These are phyloP conservation scores for Mya arenaria DNA, from an alignment of 1,140 invertebrate species.

Conservation along the genomic window DNA sequence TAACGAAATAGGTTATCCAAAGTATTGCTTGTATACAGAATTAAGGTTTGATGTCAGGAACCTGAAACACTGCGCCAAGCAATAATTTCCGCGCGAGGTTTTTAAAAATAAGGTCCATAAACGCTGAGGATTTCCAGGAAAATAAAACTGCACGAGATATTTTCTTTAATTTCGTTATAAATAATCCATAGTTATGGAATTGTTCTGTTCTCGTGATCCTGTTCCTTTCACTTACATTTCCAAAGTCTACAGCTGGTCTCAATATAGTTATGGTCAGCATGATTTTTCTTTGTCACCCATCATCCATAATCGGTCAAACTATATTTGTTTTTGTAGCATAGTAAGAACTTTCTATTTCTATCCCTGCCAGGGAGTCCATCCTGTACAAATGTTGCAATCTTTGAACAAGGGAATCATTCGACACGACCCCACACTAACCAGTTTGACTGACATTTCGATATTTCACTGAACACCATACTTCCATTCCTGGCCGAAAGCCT, in stretches of 20 bases:
- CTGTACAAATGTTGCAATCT: slow-evolving; percentile 90
- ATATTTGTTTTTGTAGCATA: background rate
- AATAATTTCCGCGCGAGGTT: background rate
- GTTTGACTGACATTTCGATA: slow-evolving; percentile 99
- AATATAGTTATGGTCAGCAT: background rate
- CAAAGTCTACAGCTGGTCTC: background rate
- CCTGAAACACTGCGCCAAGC: background rate
- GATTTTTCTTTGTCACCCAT: background rate
- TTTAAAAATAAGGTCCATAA: background rate
- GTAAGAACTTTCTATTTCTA: background rate
- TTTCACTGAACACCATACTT: slow-evolving; percentile 95
- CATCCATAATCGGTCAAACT: slow-evolving; percentile 25
- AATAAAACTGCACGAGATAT: background rate
- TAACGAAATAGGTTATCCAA: slow-evolving; percentile 15
- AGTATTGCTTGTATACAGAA: background rate
- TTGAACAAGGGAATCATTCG: slow-evolving; percentile 97
- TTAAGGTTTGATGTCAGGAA: background rate
- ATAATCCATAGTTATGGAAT: slow-evolving; percentile 32
- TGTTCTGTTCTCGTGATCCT: slow-evolving; percentile 16
- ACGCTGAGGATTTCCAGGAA: background rate
- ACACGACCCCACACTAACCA: slow-evolving; percentile 98
- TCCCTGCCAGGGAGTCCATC: background rate
- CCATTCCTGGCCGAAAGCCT: slow-evolving; percentile 84
- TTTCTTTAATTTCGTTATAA: slow-evolving; percentile 12
- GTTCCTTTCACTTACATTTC: slow-evolving; percentile 7